These are phyloP conservation scores for Cuniculus paca DNA, from an alignment of 2,797 vertebrate genomes.

Conservation along the genomic window DNA sequence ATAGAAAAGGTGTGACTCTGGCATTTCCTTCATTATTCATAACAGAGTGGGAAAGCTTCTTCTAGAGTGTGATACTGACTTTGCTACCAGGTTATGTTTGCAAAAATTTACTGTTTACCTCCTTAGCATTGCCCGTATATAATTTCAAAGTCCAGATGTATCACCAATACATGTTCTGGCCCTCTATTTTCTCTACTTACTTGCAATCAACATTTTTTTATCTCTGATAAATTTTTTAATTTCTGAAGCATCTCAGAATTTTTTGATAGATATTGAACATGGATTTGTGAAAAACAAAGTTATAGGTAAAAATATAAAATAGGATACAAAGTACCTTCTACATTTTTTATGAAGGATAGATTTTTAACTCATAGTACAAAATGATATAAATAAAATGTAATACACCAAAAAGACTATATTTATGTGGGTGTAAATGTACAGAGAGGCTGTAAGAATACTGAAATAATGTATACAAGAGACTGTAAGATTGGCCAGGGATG, in stretches of 20 bases:
- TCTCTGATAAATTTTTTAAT: neutral
- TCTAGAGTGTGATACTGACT: neutral
- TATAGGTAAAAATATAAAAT: neutral
- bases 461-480: neutral
- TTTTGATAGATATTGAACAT: neutral
- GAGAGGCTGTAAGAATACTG: neutral
- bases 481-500: neutral
- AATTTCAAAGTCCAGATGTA: neutral
- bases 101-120: neutral
- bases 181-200: neutral
- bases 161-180: neutral
- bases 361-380: neutral
- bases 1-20: neutral
- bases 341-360: neutral
- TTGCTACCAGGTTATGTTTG: neutral
- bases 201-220: neutral
- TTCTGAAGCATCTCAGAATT: neutral
- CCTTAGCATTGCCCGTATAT: too few relatives aligned
- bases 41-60: neutral
- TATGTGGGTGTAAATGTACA: neutral
- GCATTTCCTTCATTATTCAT: neutral
- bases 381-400: neutral
- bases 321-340: neutral
- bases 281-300: neutral
- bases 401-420: neutral